Evolutionary conservation across 2,113 vertebrate species (phyloP).

Genomic region (Oncorhynchus masou): DNA sequence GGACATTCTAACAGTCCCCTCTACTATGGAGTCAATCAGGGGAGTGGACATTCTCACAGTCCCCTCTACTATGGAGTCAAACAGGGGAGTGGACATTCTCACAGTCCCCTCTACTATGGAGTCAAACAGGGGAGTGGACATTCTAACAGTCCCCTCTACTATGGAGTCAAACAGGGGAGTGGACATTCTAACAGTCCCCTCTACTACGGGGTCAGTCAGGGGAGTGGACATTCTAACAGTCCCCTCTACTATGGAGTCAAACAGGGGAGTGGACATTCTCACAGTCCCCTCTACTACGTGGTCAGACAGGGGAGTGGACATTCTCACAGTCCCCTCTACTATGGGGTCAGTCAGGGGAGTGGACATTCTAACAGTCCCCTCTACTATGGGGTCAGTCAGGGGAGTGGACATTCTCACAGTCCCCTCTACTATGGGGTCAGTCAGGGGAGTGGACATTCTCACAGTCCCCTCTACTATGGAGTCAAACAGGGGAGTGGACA

Average conservation of each 20-base stretch:
- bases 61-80: conserved; percentile 4
- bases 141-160: conserved; percentile 32
- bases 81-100: no score
- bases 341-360: background rate
- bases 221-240: background rate
- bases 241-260: background rate
- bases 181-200: conserved; percentile 31
- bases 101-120: no score
- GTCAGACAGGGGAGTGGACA: no score
- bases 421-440: conserved; percentile 3
- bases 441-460: background rate
- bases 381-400: background rate
- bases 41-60: conserved; percentile 23
- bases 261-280: background rate
- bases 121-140: no score
- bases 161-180: background rate
- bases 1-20: no score
- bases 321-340: conserved; percentile 31
- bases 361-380: conserved; percentile 28
- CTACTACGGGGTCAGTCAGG: background rate
- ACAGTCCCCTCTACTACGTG: background rate
- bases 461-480: conserved; percentile 29
- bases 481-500: no score
- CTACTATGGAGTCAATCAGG: background rate
- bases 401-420: conserved; percentile 23